Evolutionary conservation across 2,113 vertebrate species (phyloP), one percentile per base, ranked within the genome.

Genomic region (Thymallus thymallus): DNA sequence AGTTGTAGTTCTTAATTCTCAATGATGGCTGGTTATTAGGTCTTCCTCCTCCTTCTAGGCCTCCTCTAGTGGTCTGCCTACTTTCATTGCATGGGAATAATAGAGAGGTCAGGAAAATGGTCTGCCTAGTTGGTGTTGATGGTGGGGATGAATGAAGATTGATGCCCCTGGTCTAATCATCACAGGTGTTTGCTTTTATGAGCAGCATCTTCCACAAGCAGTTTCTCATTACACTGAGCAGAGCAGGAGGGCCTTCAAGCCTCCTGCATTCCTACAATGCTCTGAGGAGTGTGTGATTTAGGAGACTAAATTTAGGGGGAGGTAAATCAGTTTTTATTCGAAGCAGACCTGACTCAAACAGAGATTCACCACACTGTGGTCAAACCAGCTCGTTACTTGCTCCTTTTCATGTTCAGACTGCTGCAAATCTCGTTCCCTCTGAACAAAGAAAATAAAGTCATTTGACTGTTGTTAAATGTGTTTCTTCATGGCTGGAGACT

Each of bases 311-410:
- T 91, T 91, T 87, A 78, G 83, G 73, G 79, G 84, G 62, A 84
- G 86, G 84, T 75, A 87, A 90, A 91, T 93, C 90, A 89, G 87
- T 88, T 91, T 93, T 94, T 92, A 94, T 94, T 92, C 77, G 76
- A 93, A 94, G 91, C 92, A 94, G 93, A 92, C 90, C 86, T 84
- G 85, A 86, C 85, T 91, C 82, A 87, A 90, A 91, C 77, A 62
- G 84, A 87, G 91, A 93, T 92, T 89, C 89, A 92, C 92, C 91
- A 45, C 91, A 90, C 78, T 93, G 92, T 86, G 93, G 92, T 92
- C 86, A 91, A 88, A 90, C 90, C 84, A 76, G 90, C 89, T 91
- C 81, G 85, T 91, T 92, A 88, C 75, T 91, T 82, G 84, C 60
- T 63, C 85, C 82, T 91, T 91, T 92, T 92, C 85, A 93, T 91